A percentile compares a stretch with the other conserved stretches of the same genome.
These are phyloP conservation scores for Australoheros facetus DNA, from an alignment of 2,797 vertebrate species.

Conservation along the genomic window DNA sequence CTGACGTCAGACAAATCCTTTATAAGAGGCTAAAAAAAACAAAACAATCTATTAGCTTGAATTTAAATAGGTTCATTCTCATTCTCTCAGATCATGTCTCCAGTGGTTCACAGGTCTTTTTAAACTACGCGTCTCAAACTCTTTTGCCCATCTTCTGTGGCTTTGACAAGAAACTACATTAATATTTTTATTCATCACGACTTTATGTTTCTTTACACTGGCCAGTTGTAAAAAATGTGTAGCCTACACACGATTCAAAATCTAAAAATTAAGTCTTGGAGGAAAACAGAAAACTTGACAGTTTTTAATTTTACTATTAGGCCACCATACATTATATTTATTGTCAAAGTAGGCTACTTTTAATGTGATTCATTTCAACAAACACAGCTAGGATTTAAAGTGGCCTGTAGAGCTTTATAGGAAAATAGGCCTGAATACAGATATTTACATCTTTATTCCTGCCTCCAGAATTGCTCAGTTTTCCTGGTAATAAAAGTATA, in stretches of 20 bases:
- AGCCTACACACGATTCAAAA: too few species aligned
- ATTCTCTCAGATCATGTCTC: too few species aligned
- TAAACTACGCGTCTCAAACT: too few species aligned
- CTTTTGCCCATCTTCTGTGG: too few species aligned
- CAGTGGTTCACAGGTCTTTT: too few species aligned
- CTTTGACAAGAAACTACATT: too few species aligned
- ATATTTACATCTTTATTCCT: not conserved
- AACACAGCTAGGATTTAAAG: not conserved
- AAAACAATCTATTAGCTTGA: too few species aligned
- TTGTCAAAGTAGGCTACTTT: not conserved
- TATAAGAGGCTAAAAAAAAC: too few species aligned
- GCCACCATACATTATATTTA: too few species aligned
- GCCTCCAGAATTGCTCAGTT: too few species aligned
- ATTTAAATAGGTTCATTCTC: too few species aligned
- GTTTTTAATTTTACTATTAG: not conserved
- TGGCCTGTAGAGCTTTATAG: not conserved
- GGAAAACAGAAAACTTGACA: not conserved
- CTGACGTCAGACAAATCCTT: conserved; percentile 21
- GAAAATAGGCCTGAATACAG: not conserved
- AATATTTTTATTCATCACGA: not conserved
- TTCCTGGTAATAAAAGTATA: not conserved
- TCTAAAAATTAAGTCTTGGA: too few species aligned
- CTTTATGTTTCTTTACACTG: not conserved
- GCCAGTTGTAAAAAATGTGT: not conserved
- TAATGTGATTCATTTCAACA: not conserved